Conservation (phyloP, 1,140 invertebrate species). For the Arion vulgaris region DNA sequence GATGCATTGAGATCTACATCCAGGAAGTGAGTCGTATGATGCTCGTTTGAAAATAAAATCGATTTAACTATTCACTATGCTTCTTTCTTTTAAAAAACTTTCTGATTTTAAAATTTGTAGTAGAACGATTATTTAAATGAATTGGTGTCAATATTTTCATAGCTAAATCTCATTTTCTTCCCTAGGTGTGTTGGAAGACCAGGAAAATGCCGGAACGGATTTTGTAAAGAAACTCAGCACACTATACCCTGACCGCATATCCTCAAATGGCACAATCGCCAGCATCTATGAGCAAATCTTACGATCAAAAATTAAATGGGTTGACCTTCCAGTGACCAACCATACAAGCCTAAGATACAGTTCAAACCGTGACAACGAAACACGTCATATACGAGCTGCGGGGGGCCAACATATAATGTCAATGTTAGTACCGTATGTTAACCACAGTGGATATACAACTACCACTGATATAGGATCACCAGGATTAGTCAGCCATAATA, state of each 20-base stretch:
- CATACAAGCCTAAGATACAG: not conserved
- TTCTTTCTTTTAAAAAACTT: too few species aligned
- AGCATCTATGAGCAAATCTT: not conserved
- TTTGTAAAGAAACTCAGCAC: not conserved
- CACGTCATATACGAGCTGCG: not conserved
- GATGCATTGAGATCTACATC: too few species aligned
- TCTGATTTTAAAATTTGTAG: too few species aligned
- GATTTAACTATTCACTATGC: too few species aligned
- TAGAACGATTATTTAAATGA: too few species aligned
- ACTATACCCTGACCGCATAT: not conserved
- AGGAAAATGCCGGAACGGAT: not conserved
- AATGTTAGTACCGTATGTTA: not conserved
- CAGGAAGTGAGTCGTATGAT: too few species aligned
- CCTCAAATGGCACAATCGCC: not conserved
- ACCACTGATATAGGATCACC: not conserved
- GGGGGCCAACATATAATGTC: not conserved
- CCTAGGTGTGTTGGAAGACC: conserved; percentile 6
- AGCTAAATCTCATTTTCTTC: not conserved
- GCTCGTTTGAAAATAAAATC: too few species aligned
- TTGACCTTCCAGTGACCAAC: not conserved
- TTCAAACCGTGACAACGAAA: not conserved
- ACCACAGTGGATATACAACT: not conserved
- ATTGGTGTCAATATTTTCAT: too few species aligned
- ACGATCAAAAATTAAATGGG: not conserved
- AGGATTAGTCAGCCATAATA: not conserved